Conservation (phyloP, 2,797 vertebrate genomes). For the Danio albolineatus region DNA sequence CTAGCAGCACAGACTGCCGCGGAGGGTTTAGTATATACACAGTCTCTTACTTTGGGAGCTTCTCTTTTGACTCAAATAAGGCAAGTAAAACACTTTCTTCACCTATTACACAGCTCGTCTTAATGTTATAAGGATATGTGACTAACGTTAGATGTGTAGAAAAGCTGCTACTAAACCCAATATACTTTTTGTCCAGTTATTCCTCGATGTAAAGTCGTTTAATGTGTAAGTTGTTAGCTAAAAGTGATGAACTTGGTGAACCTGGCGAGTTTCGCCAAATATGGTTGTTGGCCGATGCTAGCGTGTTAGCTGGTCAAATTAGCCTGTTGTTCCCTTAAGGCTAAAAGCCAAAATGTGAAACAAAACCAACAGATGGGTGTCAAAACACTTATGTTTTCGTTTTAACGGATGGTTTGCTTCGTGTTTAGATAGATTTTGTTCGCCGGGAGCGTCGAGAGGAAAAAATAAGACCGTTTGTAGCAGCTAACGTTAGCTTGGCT, state of each 20-base stretch:
- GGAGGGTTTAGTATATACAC: neutral
- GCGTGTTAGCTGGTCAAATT: constrained; percentile 25
- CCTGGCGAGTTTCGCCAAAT: constrained; percentile 30
- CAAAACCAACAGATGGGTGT: neutral
- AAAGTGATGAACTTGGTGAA: neutral
- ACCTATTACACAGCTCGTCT: neutral
- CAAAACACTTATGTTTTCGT: neutral
- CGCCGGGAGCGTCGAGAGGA: too few species aligned
- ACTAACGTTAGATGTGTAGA: too few species aligned
- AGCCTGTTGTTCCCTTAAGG: constrained; percentile 29
- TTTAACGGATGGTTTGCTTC: neutral
- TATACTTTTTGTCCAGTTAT: neutral
- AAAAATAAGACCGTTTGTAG: neutral
- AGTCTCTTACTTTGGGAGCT: constrained; percentile 41
- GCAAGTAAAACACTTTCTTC: constrained; percentile 14
- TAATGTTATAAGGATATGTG: neutral
- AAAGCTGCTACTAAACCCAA: neutral
- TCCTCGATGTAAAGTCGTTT: neutral
- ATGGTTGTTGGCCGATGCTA: constrained; percentile 31
- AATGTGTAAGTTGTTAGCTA: neutral
- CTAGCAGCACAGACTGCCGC: neutral
- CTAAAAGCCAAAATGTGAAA: neutral
- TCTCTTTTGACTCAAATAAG: constrained; percentile 38
- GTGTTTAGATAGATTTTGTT: neutral
- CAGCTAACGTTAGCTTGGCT: neutral